These are phyloP conservation scores for Euwallacea fornicatus DNA, from an alignment of 1,140 invertebrate genomes.

Conservation along the genomic window DNA sequence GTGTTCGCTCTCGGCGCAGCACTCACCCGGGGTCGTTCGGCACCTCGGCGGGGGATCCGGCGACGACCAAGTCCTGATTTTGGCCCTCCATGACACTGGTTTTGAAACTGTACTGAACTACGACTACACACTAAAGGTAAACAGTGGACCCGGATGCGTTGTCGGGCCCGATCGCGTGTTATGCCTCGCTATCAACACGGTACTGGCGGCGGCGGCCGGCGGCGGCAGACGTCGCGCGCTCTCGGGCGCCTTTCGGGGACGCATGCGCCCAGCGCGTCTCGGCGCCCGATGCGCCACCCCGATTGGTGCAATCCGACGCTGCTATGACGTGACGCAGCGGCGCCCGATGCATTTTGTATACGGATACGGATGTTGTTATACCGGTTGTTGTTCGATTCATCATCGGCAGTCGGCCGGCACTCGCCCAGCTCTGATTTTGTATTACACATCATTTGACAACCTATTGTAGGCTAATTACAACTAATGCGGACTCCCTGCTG, in stretches of 20 bases:
- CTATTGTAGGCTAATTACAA: too few relatives aligned
- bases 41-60: constrained; percentile 77
- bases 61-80: constrained; percentile 67
- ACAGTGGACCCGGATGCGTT: constrained; percentile 59
- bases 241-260: constrained; percentile 43
- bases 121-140: constrained; percentile 63
- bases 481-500: too few relatives aligned
- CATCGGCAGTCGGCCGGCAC: not conserved
- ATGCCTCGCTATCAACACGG: constrained; percentile 72
- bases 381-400: not conserved
- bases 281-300: not conserved
- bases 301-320: not conserved
- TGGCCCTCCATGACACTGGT: constrained; percentile 66
- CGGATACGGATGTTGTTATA: not conserved
- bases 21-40: constrained; percentile 88
- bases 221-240: constrained; percentile 46
- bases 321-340: not conserved
- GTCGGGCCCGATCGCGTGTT: constrained; percentile 65
- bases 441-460: too few relatives aligned
- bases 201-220: constrained; percentile 58
- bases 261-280: constrained; percentile 26
- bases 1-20: constrained; percentile 31
- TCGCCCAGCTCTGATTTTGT: not conserved
- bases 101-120: constrained; percentile 56
- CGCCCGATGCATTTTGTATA: not conserved